Percentiles rank a stretch among this genome's conserved stretches.
These are phyloP conservation scores for Cephus pulcher DNA, from an alignment of 2,888 invertebrate genomes.

Conservation along the genomic window DNA sequence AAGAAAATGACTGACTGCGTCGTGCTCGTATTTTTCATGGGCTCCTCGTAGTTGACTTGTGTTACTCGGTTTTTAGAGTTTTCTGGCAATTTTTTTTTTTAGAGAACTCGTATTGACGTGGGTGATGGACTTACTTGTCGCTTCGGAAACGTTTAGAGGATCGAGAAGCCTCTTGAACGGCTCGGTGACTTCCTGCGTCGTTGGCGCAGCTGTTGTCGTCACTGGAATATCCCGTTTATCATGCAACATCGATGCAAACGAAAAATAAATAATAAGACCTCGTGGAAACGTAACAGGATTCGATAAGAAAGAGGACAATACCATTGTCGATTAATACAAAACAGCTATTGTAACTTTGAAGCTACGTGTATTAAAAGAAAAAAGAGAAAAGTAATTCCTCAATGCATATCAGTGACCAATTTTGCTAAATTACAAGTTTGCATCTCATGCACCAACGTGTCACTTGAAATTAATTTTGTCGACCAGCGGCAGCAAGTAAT, in stretches of 20 bases:
- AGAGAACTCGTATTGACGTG: neutral
- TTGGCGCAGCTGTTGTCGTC: constrained; percentile 58
- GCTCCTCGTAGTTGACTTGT: neutral
- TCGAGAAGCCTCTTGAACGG: constrained; percentile 59
- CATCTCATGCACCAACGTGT: neutral
- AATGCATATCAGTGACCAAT: neutral
- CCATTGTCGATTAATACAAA: neutral
- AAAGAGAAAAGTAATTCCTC: neutral
- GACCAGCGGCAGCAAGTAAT: neutral
- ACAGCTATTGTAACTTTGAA: neutral
- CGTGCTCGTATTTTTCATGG: neutral
- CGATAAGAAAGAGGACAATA: neutral
- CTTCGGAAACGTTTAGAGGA: constrained; percentile 46
- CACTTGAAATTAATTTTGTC: neutral
- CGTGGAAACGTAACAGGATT: neutral
- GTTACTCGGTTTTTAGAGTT: neutral
- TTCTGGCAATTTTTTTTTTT: neutral
- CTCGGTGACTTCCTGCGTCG: constrained; percentile 51
- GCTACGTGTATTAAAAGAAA: neutral
- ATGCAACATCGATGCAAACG: constrained; percentile 63
- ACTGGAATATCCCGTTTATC: constrained; percentile 59
- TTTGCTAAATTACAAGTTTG: neutral
- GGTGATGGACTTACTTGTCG: constrained; percentile 51
- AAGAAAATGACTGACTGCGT: neutral
- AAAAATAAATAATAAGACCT: constrained; percentile 38